A percentile compares a stretch with the other conserved stretches of the same genome.
Conservation (phyloP, 1,140 invertebrate genomes). For the Brachionus plicatilis region DNA sequence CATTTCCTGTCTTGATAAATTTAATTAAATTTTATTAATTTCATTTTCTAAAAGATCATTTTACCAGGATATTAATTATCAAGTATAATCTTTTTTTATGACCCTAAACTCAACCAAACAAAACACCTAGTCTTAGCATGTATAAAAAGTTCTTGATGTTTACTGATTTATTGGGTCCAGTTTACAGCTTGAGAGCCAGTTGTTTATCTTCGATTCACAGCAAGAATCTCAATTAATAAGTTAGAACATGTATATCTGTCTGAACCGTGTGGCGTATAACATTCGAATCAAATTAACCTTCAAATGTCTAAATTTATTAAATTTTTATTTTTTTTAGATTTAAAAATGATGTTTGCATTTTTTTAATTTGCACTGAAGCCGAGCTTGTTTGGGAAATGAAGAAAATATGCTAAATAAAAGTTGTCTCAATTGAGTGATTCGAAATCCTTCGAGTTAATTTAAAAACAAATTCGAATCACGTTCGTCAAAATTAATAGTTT, state of each 20-base stretch:
- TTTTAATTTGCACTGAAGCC: background rate
- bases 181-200: background rate
- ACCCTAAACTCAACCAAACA: background rate
- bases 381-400: background rate
- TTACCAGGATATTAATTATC: background rate
- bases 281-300: background rate
- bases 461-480: background rate
- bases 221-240: background rate
- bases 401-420: background rate
- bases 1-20: background rate
- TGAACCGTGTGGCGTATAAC: background rate
- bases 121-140: background rate
- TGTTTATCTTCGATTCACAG: background rate
- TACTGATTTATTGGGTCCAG: background rate
- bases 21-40: background rate
- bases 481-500: background rate
- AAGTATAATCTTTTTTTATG: background rate
- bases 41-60: background rate
- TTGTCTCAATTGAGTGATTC: slow-evolving; percentile 33
- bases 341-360: background rate
- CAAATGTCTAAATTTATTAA: background rate
- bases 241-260: background rate
- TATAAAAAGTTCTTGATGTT: background rate
- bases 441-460: slow-evolving; percentile 6
- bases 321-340: background rate